Conservation (phyloP, 2,888 invertebrate species). For the Oxytorus armatus region DNA sequence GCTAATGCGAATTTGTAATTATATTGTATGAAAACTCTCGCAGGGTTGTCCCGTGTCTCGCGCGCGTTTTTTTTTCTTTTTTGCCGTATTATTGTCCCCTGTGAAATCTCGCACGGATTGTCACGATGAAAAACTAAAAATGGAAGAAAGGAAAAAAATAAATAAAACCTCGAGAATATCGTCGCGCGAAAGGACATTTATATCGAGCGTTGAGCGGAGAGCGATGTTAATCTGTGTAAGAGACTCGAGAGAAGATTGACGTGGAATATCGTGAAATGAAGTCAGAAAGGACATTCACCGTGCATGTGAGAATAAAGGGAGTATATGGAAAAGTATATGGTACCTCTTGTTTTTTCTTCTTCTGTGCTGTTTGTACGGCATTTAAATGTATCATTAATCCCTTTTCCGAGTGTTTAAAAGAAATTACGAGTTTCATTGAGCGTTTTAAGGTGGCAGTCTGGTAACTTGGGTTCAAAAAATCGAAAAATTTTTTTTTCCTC, state of each 20-base stretch:
- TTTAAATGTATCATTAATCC: too few species aligned
- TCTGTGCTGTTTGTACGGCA: not conserved
- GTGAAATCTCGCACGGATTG: conserved; percentile 33
- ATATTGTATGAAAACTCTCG: conserved; percentile 60
- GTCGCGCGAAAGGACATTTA: conserved; percentile 7
- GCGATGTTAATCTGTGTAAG: conserved; percentile 8
- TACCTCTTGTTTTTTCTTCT: not conserved
- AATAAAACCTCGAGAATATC: not conserved
- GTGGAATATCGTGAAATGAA: conserved; percentile 7
- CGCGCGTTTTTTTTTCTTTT: not conserved
- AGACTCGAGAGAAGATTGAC: conserved; percentile 23
- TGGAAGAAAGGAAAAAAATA: not conserved
- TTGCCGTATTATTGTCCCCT: conserved; percentile 49
- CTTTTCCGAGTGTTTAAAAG: too few species aligned
- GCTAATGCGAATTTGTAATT: conserved; percentile 60
- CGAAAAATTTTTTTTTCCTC: too few species aligned
- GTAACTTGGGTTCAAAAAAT: too few species aligned
- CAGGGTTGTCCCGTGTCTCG: conserved; percentile 49
- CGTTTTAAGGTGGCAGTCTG: too few species aligned
- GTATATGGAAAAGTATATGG: conserved; percentile 36
- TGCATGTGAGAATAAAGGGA: conserved; percentile 60
- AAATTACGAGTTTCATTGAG: too few species aligned
- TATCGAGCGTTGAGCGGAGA: not conserved
- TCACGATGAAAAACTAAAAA: conserved; percentile 3
- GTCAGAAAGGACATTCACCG: not conserved